Evolutionary conservation across 2,797 vertebrate genomes (phyloP), one percentile per base, ranked within the genome.

Genomic region (Channallabes apus): DNA sequence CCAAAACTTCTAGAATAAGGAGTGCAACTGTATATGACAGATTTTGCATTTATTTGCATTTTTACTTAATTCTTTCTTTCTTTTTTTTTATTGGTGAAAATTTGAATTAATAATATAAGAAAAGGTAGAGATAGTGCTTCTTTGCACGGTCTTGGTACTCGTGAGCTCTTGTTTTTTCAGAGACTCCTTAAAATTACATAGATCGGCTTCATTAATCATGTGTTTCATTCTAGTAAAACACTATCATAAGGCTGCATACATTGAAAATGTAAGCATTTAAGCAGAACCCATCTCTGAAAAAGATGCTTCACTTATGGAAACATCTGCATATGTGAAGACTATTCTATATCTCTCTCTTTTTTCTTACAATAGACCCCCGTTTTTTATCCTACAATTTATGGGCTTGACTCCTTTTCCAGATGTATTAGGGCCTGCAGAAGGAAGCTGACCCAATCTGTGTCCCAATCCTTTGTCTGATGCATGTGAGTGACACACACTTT

Each of bases 361-460:
- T 85, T 83, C 65, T 77, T 54, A 58, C 24, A 86, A 88, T 83
- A 86, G 82, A 88, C 82, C 88, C 65, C 88, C 83, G 85, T 90
- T 89, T 88, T 88, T 89, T 87, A 89, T 83, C 7, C 73, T 83
- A 64, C 89, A 90, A 94, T 93, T 94, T 91, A 94, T 87, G 88
- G 85, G 82, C 68, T 5, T 85, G 89, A 93, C 88, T 91, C 75
- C 3, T 94, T 94, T 93, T 93, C 92, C 93, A 94, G 91, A 93
- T 93, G 92, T 89, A 91, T 87, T 87, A 85, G 83, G 58, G 79
- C 80, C 87, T 87, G 82, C 76, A 83, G 86, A 67, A 89, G 86
- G 83, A 90, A 86, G 87, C 83, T 87, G 87, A 84, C 91, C 82
- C 89, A 83, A 29, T 85, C 72, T 77, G 67, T 83, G 79, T 82